These are phyloP conservation scores for Drosophila gaucha DNA, from an alignment of 2,888 invertebrate genomes.

Conservation along the genomic window DNA sequence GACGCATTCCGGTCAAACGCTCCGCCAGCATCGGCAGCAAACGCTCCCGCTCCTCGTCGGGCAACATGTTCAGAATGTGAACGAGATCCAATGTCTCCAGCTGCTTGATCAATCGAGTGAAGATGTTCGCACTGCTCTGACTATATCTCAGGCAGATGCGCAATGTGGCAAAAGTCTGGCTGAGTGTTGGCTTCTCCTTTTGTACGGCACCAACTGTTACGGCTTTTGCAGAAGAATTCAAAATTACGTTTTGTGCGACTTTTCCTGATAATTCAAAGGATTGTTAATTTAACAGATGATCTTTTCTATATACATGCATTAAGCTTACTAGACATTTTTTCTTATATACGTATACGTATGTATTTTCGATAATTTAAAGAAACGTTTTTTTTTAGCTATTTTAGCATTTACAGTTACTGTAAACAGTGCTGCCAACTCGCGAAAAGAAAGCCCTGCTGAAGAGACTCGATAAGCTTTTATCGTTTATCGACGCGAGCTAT, in stretches of 20 bases:
- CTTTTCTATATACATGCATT: not conserved
- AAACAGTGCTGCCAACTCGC: slow-evolving; percentile 6
- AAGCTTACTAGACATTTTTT: slow-evolving; percentile 25
- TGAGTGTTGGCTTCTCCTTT: not conserved
- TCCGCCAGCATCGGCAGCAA: slow-evolving; percentile 33
- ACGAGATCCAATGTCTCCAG: slow-evolving; percentile 24
- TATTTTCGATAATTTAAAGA: too few species aligned
- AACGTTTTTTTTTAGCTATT: too few species aligned
- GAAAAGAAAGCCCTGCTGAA: not conserved
- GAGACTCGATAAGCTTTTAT: not conserved
- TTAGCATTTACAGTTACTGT: not conserved
- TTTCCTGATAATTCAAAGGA: not conserved
- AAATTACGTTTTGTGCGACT: too few species aligned
- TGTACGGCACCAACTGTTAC: too few species aligned
- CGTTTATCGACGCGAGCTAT: slow-evolving; percentile 19
- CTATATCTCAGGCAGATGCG: slow-evolving; percentile 27
- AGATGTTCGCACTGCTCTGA: slow-evolving; percentile 3
- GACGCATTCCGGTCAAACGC: slow-evolving; percentile 20
- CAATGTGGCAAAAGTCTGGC: slow-evolving; percentile 20
- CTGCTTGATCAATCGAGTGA: slow-evolving; percentile 8
- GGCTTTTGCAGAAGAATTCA: too few species aligned
- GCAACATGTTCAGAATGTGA: not conserved
- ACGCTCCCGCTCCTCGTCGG: slow-evolving; percentile 10
- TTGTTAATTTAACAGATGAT: not conserved
- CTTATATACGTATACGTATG: too few species aligned